Percentiles rank a stretch among this genome's conserved stretches.
Evolutionary conservation across 2,113 vertebrate genomes (phyloP).

Genomic region (Sitta europaea): DNA sequence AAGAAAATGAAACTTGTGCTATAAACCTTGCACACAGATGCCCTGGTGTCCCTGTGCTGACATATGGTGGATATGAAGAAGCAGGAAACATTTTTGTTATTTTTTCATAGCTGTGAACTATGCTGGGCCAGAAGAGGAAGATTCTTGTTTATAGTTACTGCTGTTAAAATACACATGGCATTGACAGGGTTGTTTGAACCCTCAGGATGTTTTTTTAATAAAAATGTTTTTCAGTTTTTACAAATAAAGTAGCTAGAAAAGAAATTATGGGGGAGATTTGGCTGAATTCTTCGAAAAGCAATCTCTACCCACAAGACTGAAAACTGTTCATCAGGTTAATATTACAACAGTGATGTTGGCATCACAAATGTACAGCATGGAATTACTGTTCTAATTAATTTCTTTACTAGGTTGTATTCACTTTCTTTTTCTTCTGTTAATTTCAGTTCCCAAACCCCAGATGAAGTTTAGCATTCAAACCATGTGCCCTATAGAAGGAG

Average conservation of each 20-base stretch:
- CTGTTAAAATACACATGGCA: neutral
- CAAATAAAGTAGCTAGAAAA: neutral
- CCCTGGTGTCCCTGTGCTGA: neutral
- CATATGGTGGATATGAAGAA: accelerated
- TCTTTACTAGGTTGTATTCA: neutral
- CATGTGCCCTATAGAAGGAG: constrained; percentile 95
- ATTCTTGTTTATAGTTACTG: neutral
- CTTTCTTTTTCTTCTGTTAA: neutral
- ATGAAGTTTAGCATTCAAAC: constrained; percentile 94
- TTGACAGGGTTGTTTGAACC: neutral
- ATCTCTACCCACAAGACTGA: neutral
- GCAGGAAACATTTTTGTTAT: neutral
- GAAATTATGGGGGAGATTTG: neutral
- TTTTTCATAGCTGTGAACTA: neutral
- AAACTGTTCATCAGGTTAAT: neutral
- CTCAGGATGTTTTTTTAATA: neutral
- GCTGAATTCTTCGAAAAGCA: neutral
- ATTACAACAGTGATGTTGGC: neutral
- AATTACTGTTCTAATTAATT: neutral
- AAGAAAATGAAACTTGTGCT: neutral
- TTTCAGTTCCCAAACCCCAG: constrained; percentile 89
- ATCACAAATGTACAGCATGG: neutral
- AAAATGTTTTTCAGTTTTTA: neutral
- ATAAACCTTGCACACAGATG: neutral
- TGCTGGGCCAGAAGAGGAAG: neutral